phyloP scores from a whole-genome alignment of 1,140 invertebrate species.

The Cheumatopsyche charites region DNA sequence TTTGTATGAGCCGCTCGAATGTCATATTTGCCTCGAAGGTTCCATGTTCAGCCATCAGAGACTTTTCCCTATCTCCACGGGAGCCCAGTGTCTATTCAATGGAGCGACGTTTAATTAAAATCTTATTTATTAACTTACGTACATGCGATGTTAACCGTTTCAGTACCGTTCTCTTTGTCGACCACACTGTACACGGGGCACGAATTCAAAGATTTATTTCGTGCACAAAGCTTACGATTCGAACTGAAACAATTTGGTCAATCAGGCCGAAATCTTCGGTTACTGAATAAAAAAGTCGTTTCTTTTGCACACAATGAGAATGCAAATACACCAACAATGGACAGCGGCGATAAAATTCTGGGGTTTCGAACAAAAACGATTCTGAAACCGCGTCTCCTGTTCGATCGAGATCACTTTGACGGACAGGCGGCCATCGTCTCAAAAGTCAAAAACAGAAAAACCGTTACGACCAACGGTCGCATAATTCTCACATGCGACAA shows the following conservation, averaged over 20 bases:
- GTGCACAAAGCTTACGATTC: too few relatives aligned
- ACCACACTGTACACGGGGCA: not conserved
- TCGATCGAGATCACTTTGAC: slow-evolving; percentile 21
- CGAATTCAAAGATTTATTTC: too few relatives aligned
- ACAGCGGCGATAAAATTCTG: too few relatives aligned
- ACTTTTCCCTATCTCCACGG: slow-evolving; percentile 23
- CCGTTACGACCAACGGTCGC: slow-evolving; percentile 29
- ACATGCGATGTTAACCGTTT: slow-evolving; percentile 2
- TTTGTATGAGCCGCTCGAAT: slow-evolving; percentile 21
- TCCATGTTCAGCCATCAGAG: not conserved
- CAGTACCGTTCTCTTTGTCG: not conserved
- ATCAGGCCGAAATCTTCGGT: too few relatives aligned
- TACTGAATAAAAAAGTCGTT: too few relatives aligned
- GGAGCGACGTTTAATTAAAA: slow-evolving; percentile 39
- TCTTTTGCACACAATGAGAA: not conserved
- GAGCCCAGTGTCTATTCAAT: slow-evolving; percentile 36
- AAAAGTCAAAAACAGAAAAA: slow-evolving; percentile 28
- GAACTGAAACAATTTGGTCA: too few relatives aligned
- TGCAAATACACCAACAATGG: too few relatives aligned
- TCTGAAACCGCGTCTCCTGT: slow-evolving; percentile 3
- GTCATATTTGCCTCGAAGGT: slow-evolving; percentile 30
- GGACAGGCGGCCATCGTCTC: slow-evolving; percentile 26
- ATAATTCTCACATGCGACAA: not conserved
- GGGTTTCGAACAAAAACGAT: slow-evolving; percentile 16
- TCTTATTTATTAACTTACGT: slow-evolving; percentile 36